Evolutionary conservation across 2,888 invertebrate genomes (phyloP).

Genomic region (Icerya purchasi): DNA sequence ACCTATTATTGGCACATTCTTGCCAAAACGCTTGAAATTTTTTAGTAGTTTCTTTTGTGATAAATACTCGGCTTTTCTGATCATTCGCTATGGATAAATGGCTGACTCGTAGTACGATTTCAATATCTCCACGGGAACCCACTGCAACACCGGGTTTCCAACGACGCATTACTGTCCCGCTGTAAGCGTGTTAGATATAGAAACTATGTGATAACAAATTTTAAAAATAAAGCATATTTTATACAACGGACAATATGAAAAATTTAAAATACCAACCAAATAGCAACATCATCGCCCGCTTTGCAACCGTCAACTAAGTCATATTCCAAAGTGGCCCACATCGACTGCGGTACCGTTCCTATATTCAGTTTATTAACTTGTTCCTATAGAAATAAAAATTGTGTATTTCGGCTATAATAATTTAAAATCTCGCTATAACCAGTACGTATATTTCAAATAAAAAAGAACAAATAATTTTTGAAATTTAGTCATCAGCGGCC

Average conservation of each 20-base stretch:
- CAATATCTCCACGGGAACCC: constrained; percentile 43
- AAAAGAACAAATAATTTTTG: no score
- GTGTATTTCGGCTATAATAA: no score
- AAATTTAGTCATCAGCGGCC: no score
- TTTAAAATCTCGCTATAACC: no score
- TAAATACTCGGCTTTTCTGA: constrained; percentile 27
- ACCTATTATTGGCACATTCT: constrained; percentile 35
- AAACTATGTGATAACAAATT: no score
- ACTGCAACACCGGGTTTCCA: constrained; percentile 37
- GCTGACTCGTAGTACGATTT: constrained; percentile 47
- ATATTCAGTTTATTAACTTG: constrained; percentile 47
- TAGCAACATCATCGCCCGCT: constrained; percentile 68
- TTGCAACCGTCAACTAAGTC: constrained; percentile 70
- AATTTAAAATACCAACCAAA: constrained; percentile 38
- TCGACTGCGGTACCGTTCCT: constrained; percentile 49
- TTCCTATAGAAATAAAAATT: constrained; percentile 36
- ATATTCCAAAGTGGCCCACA: constrained; percentile 59
- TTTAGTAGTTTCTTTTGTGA: constrained; percentile 41
- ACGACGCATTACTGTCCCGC: constrained; percentile 51
- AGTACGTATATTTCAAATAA: no score
- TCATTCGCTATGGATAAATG: constrained; percentile 42
- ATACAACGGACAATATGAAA: no score
- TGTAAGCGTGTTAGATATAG: no score
- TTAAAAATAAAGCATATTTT: no score
- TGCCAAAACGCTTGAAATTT: constrained; percentile 54